Base-by-base conservation (phyloP, 1,140 invertebrate genomes). In the Aphelinus atriplicis region DNA sequence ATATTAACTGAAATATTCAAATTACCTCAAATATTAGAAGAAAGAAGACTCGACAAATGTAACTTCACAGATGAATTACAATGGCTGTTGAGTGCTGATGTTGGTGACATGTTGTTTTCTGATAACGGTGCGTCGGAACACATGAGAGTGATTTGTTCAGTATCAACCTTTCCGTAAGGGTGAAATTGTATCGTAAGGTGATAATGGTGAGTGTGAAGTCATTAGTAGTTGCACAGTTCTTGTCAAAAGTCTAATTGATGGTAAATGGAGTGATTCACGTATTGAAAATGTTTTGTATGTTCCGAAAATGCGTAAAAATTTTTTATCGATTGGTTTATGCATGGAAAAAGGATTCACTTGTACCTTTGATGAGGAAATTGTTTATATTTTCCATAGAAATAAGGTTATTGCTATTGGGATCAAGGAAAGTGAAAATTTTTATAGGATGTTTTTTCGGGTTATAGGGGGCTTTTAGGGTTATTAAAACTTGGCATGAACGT, bases 121-220 rank as follows among this genome's bases (percentile, higher is more conserved):
- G 79, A 78, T 63, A 78, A 77, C 47, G 75, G 79, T 43, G 77
- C 77, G 4, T 80, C 75, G 26, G 48, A 62, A 7, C 79, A 78
- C 67, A 2, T 80, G 45, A 42, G 75, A 80, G n/a, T 80, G 77
- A 77, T 78, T 78, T 56, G 50, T 61, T 47, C 56, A 76, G 26
- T 72, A 71, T 47, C 45, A 60, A 71, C 68, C 68, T 53, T 73
- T 53, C 63, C 58, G 55, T 10, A 71, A 61, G 58, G 72, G 75
- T 61, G 73, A 73, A 26, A 61, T 57, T 50, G 71, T 80, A 47
- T 69, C 74, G 42, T 64, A 78, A 7, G 77, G 75, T 3, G 70
- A 78, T 57, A 64, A 60, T 48, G 42, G 48, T 50, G 69, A 71
- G 60, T 79, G 78, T 45, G 26, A 56, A 7, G 46, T 79, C 7